A percentile compares a stretch with the other conserved stretches of the same genome.
Conservation (phyloP, 2,113 vertebrate species). For the Perccottus glenii region DNA sequence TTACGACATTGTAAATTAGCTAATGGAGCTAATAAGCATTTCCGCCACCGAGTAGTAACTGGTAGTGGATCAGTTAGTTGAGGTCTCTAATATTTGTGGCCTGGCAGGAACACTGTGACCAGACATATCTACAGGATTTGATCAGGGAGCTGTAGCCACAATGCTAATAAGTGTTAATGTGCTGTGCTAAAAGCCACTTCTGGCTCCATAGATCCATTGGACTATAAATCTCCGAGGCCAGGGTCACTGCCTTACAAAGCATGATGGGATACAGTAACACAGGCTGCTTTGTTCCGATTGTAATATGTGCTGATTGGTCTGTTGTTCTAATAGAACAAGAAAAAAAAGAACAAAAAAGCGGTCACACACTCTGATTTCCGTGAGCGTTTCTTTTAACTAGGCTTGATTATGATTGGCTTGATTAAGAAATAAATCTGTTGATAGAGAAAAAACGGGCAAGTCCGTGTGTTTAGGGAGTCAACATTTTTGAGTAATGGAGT, state of each 20-base stretch:
- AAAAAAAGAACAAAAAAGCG: neutral
- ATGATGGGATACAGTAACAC: neutral
- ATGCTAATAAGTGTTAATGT: neutral
- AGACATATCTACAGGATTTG: neutral
- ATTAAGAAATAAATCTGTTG: neutral
- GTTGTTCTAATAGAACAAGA: neutral
- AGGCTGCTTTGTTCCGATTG: neutral
- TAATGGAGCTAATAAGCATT: neutral
- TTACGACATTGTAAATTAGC: conserved; percentile 26
- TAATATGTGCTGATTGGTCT: conserved; percentile 4
- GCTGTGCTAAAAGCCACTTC: conserved; percentile 69
- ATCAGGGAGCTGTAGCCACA: neutral
- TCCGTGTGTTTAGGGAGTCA: too few relatives aligned
- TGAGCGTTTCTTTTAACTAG: neutral
- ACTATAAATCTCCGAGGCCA: conserved; percentile 26
- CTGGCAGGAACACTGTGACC: neutral
- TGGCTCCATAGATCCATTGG: conserved; percentile 56
- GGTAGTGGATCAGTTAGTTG: neutral
- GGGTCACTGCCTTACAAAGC: neutral
- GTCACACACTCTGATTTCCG: neutral
- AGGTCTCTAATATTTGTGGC: neutral
- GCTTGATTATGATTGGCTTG: too few relatives aligned
- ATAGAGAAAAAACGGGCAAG: too few relatives aligned
- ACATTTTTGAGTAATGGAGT: too few relatives aligned
- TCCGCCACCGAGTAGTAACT: neutral